phyloP scores from a whole-genome alignment of 2,113 vertebrate genomes.

The Furnarius figulus region DNA sequence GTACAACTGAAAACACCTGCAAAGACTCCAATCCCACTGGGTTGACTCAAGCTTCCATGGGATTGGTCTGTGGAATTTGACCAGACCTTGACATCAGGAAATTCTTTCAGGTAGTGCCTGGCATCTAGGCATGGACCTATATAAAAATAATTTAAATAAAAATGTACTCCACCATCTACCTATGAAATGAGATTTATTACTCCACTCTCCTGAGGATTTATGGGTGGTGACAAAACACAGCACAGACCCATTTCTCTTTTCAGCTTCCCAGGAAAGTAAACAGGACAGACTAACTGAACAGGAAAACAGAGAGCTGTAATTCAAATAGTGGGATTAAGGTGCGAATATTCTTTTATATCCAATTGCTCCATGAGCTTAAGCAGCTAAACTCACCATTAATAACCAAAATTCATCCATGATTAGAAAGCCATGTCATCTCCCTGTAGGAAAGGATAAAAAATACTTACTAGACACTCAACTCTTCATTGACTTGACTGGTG shows the following conservation, averaged over 20 bases:
- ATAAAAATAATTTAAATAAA: slow-evolving; percentile 21
- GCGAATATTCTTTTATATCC: not conserved
- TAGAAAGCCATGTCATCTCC: not conserved
- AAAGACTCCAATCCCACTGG: not conserved
- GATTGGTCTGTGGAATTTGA: not conserved
- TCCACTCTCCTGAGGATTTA: slow-evolving; percentile 2
- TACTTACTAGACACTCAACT: not conserved
- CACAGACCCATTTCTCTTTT: slow-evolving; percentile 17
- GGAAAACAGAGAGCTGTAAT: not conserved
- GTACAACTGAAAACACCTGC: not conserved
- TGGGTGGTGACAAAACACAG: slow-evolving; percentile 7
- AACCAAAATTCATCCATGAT: not conserved
- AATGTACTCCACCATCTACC: not conserved
- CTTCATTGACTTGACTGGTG: not conserved
- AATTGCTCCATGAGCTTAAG: not conserved
- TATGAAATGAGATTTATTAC: slow-evolving; percentile 28
- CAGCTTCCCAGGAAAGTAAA: slow-evolving; percentile 1
- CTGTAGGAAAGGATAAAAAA: not conserved
- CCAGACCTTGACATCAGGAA: not conserved
- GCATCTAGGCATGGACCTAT: not conserved
- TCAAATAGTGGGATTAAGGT: not conserved
- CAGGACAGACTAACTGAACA: not conserved
- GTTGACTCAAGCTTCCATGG: not conserved
- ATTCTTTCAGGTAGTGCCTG: not conserved
- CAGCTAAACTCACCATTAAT: not conserved